Evolutionary conservation across 2,113 vertebrate species (phyloP), one percentile per base, ranked within the genome.

Genomic region (Origma solitaria): DNA sequence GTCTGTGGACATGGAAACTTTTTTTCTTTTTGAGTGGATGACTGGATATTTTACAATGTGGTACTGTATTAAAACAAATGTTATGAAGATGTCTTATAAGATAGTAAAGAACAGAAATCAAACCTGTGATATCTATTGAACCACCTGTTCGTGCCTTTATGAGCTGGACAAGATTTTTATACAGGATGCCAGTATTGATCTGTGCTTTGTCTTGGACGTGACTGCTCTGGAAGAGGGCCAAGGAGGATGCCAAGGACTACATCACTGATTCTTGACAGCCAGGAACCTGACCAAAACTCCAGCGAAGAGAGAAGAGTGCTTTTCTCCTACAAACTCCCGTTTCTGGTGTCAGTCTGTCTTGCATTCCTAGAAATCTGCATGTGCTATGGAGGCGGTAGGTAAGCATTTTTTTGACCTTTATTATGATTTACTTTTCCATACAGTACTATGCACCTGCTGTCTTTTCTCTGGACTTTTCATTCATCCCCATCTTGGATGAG

Each of bases 141-240:
- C 68, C 64, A 47, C 62, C 77, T 64, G 35, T 42, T 90, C 0
- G 0, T 83, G 60, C 49, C 71, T 83, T 83, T 88, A 92, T 88
- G 76, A 94, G 64, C 60, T 94, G 95, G 95, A 92, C 70, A 42
- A 90, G 95, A 73, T 92, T 88, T 88, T 83, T 69, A 28, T 86
- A 15, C 80, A 78, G 86, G 35, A 78, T 92, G 91, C 86, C 95
- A 90, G 0, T 90, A 88, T 90, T 30, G 56, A 91, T 92, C 86
- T 90, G 54, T 86, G 82, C 95, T 83, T 88, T 94, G 88, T 93
- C 85, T 85, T 91, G 92, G 94, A 88, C 0, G 17, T 69, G 80
- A 42, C 91, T 83, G 64, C 47, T 86, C 33, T 90, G 77, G 92
- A 95, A 92, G 88, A 93, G 64, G 13, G 76, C 56, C 8, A 90